These are phyloP conservation scores for Myrmophylax atrothorax DNA, from an alignment of 2,113 vertebrate species.

Conservation along the genomic window DNA sequence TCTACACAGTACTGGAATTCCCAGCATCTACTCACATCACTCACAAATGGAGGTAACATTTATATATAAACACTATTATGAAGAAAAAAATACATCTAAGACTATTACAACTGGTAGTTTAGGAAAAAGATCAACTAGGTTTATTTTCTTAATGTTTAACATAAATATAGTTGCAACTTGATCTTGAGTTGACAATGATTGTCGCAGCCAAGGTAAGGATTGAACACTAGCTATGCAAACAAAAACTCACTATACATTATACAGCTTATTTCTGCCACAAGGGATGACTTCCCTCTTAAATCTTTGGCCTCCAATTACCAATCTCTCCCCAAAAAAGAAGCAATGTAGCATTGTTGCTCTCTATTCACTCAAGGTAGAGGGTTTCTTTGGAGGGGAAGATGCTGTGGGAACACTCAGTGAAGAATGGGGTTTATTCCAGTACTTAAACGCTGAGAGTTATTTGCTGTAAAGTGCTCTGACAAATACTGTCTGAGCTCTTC, in stretches of 20 bases:
- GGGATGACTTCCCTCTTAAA: constrained; percentile 62
- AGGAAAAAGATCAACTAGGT: constrained; percentile 63
- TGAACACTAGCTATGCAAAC: constrained; percentile 70
- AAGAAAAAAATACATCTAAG: constrained; percentile 64
- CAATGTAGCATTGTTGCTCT: constrained; percentile 9
- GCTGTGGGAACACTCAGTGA: neutral
- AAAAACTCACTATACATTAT: constrained; percentile 66
- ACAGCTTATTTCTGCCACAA: constrained; percentile 64
- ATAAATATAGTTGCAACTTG: constrained; percentile 80
- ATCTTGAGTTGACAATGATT: constrained; percentile 81
- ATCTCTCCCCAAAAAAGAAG: constrained; percentile 51
- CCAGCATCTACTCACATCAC: constrained; percentile 41
- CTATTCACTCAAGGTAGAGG: constrained; percentile 42
- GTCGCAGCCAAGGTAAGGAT: constrained; percentile 76
- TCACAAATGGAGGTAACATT: constrained; percentile 52
- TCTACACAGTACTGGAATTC: constrained; percentile 47
- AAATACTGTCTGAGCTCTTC: neutral
- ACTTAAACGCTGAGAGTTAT: neutral
- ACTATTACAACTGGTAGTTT: constrained; percentile 62
- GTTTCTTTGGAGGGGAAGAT: neutral
- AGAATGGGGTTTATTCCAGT: neutral
- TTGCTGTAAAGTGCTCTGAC: neutral
- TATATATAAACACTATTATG: constrained; percentile 41
- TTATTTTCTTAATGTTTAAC: constrained; percentile 73
- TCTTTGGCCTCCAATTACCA: constrained; percentile 79